Percentiles rank a stretch among this genome's conserved stretches.
Evolutionary conservation across 2,797 vertebrate species (phyloP).

Genomic region (Clarias pachynema): DNA sequence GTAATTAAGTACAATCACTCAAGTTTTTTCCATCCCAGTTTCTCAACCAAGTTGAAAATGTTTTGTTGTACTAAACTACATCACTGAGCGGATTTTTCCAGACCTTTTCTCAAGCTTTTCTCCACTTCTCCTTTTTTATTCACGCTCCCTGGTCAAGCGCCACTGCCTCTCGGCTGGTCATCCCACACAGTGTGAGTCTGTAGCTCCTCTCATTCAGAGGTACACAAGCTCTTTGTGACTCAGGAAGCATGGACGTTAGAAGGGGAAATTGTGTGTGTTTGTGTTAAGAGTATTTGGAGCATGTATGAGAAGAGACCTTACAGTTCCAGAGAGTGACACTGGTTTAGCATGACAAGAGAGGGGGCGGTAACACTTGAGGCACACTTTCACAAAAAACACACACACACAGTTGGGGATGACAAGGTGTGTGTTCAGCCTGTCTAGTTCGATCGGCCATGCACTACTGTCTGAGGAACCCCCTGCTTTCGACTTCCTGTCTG

Average conservation of each 20-base stretch:
- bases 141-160: conserved; percentile 30
- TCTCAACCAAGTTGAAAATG: not conserved
- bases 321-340: conserved; percentile 74
- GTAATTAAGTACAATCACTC: not conserved
- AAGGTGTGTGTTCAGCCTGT: conserved; percentile 68
- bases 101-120: conserved; percentile 9
- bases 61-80: conserved; percentile 1
- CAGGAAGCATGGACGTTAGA: conserved; percentile 62
- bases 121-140: conserved; percentile 8
- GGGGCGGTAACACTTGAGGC: conserved; percentile 67
- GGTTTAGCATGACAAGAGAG: conserved; percentile 79
- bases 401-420: conserved; percentile 54
- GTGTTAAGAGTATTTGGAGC: conserved; percentile 47
- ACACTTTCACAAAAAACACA: conserved; percentile 64
- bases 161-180: conserved; percentile 41
- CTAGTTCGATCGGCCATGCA: conserved; percentile 69
- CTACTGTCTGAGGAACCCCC: conserved; percentile 64
- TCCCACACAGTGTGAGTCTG: conserved; percentile 52
- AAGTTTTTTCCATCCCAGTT: not conserved
- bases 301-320: conserved; percentile 73
- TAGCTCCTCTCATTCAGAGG: conserved; percentile 52
- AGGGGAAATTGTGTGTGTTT: conserved; percentile 49
- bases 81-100: not conserved
- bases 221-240: conserved; percentile 63
- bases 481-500: conserved; percentile 70